Evolutionary conservation across 2,113 vertebrate genomes (phyloP).

Genomic region (Nothocercus nigrocapillus): DNA sequence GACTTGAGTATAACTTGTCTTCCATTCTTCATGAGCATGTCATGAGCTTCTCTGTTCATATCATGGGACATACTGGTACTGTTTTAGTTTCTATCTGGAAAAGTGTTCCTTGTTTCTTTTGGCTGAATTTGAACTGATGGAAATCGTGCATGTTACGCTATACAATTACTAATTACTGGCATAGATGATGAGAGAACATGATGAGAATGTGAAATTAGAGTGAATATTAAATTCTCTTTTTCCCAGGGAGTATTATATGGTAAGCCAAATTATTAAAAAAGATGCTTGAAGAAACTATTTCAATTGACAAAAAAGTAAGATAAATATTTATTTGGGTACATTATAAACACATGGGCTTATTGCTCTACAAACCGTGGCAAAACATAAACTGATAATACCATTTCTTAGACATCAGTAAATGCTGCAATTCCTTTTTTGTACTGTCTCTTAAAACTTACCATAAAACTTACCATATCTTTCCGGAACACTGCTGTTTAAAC

Average conservation of each 20-base stretch:
- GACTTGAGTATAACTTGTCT: background rate
- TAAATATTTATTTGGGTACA: background rate
- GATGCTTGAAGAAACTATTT: background rate
- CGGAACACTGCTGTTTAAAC: background rate
- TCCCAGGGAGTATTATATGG: background rate
- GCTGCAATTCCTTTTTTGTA: background rate
- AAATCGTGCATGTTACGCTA: background rate
- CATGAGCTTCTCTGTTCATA: background rate
- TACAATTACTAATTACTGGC: background rate
- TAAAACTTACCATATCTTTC: background rate
- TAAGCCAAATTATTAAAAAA: background rate
- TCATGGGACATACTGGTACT: background rate
- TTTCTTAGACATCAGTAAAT: background rate
- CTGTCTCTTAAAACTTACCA: background rate
- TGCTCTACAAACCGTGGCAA: background rate
- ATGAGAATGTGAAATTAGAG: background rate
- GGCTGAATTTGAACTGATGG: background rate
- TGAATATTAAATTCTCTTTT: background rate
- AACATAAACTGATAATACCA: background rate
- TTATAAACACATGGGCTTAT: background rate
- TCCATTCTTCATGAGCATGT: background rate
- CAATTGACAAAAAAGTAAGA: background rate
- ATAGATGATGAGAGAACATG: background rate
- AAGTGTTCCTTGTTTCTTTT: background rate
- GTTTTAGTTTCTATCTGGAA: slow-evolving; percentile 11